These are phyloP conservation scores for Macrosteles quadrilineatus DNA, from an alignment of 1,140 invertebrate genomes.

Conservation along the genomic window DNA sequence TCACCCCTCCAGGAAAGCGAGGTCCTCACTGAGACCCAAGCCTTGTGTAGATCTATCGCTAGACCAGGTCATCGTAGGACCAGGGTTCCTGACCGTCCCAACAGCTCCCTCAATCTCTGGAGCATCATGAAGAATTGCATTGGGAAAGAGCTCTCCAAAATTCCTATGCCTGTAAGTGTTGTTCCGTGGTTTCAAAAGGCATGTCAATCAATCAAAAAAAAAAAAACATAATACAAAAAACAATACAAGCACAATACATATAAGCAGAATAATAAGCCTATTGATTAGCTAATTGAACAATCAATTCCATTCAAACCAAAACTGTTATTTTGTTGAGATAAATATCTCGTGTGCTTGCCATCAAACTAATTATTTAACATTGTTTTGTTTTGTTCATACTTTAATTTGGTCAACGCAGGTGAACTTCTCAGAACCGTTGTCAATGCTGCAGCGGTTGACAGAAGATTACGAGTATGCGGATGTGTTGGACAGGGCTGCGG, in stretches of 20 bases:
- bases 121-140: constrained; percentile 99
- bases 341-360: too few relatives aligned
- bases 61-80: constrained; percentile 63
- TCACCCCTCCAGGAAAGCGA: too few relatives aligned
- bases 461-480: constrained; percentile 98
- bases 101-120: constrained; percentile 96
- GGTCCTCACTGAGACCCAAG: neutral
- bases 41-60: constrained; percentile 35
- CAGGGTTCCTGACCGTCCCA: constrained; percentile 89
- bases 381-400: constrained; percentile 3
- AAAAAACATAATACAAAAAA: too few relatives aligned
- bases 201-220: too few relatives aligned
- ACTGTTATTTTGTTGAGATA: too few relatives aligned
- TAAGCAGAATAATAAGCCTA: too few relatives aligned
- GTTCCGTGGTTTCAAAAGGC: too few relatives aligned
- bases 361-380: too few relatives aligned
- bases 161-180: constrained; percentile 89
- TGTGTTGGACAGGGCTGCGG: constrained; percentile 71
- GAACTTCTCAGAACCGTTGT: constrained; percentile 98
- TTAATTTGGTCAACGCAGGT: constrained; percentile 65
- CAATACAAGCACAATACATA: too few relatives aligned
- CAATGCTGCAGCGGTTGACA: constrained; percentile 95
- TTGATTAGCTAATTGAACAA: too few relatives aligned
- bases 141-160: constrained; percentile 98
- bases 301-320: too few relatives aligned